Evolutionary conservation across 2,888 invertebrate genomes (phyloP).

Genomic region (Perizoma affinitatum): DNA sequence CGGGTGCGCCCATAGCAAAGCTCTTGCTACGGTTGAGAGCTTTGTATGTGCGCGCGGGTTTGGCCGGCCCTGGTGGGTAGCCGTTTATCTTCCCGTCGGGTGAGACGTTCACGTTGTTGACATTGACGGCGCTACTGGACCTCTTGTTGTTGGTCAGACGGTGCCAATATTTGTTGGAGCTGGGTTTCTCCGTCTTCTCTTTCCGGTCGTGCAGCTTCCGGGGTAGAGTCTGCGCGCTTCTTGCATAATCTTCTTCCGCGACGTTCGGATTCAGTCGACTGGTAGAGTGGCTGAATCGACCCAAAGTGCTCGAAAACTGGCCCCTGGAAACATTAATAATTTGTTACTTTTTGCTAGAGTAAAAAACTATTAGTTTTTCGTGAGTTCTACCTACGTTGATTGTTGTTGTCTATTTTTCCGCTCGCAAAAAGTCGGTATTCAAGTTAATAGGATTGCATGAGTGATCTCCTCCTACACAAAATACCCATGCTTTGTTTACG

Average conservation of each 20-base stretch:
- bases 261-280: conserved; percentile 86
- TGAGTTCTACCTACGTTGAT: conserved; percentile 65
- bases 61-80: conserved; percentile 86
- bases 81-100: conserved; percentile 75
- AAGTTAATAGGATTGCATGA: conserved; percentile 75
- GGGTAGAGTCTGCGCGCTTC: conserved; percentile 91
- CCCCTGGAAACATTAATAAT: conserved; percentile 83
- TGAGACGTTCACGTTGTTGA: conserved; percentile 69
- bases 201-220: conserved; percentile 84
- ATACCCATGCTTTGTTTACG: conserved; percentile 71
- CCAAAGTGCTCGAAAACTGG: conserved; percentile 89
- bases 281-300: conserved; percentile 92
- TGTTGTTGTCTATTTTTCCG: conserved; percentile 63
- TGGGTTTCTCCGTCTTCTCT: conserved; percentile 75
- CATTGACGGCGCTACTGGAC: conserved; percentile 86
- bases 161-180: conserved; percentile 76
- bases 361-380: conserved; percentile 56
- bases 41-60: conserved; percentile 91
- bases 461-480: conserved; percentile 69
- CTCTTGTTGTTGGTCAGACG: conserved; percentile 81
- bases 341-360: conserved; percentile 41
- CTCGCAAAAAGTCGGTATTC: conserved; percentile 67
- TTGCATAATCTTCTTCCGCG: conserved; percentile 80
- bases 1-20: conserved; percentile 90
- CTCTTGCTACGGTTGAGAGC: conserved; percentile 92